Conservation (phyloP, 2,113 vertebrate species). For the Nerophis lumbriciformis region DNA sequence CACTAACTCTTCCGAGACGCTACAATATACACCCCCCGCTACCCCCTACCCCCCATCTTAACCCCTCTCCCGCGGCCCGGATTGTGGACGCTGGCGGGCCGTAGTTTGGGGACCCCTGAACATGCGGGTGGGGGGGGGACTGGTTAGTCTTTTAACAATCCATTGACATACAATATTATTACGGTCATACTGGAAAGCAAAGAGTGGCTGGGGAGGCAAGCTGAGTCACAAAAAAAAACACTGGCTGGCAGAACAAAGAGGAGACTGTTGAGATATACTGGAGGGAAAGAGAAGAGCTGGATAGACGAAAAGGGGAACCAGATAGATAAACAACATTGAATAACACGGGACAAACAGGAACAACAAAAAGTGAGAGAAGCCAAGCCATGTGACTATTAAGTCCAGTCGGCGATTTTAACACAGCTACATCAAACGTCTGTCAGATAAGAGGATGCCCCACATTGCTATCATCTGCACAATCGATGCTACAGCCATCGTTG, state of each 20-base stretch:
- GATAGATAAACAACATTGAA: conserved; percentile 4
- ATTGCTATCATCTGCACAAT: conserved; percentile 20
- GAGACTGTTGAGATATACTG: conserved; percentile 26
- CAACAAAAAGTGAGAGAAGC: neutral
- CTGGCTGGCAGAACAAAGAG: conserved; percentile 46
- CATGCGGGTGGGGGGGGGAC: conserved; percentile 17
- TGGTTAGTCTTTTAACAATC: conserved; percentile 36
- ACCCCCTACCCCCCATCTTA: too few relatives aligned
- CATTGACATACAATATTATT: conserved; percentile 29
- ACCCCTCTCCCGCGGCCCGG: too few relatives aligned
- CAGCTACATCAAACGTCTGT: neutral
- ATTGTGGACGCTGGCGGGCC: too few relatives aligned
- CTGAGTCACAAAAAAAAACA: conserved; percentile 24
- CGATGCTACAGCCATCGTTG: conserved; percentile 21
- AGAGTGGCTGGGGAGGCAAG: conserved; percentile 16
- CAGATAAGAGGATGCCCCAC: neutral
- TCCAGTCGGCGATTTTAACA: too few relatives aligned
- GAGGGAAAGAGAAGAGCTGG: conserved; percentile 16
- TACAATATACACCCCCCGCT: too few relatives aligned
- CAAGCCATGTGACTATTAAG: neutral
- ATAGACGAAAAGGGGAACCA: conserved; percentile 6
- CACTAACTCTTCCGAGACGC: too few relatives aligned
- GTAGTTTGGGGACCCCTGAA: too few relatives aligned
- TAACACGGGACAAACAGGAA: neutral
- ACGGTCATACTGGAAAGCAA: conserved; percentile 27